Conservation (phyloP, 2,113 vertebrate species). For the Zeus faber region DNA sequence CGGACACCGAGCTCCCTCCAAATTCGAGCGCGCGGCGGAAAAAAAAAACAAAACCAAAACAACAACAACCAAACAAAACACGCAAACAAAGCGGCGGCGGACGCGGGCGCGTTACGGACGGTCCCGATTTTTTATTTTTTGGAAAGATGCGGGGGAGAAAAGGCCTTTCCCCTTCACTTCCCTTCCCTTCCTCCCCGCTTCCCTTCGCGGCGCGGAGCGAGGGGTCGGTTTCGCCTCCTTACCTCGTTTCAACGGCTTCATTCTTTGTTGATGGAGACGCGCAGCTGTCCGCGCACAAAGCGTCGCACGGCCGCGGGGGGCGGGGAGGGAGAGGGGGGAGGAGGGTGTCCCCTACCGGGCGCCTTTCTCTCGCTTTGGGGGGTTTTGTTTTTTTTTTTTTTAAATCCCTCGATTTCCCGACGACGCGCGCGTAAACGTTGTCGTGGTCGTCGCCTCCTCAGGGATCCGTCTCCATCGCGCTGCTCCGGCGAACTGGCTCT, state of each 20-base stretch:
- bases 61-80: no score
- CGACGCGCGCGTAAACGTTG: conserved; percentile 10
- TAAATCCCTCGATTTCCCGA: conserved; percentile 33
- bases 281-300: conserved; percentile 69
- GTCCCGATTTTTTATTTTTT: no score
- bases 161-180: no score
- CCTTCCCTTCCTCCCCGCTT: no score
- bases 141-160: no score
- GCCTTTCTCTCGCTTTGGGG: no score
- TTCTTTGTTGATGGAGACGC: conserved; percentile 74
- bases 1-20: conserved; percentile 76
- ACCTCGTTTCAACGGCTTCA: conserved; percentile 80
- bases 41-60: conserved; percentile 71
- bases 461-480: conserved; percentile 27
- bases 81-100: no score
- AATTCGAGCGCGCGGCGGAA: no score
- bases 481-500: conserved; percentile 17
- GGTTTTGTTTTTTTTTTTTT: conserved; percentile 39
- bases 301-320: conserved; percentile 59
- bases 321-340: conserved; percentile 51
- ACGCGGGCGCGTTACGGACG: no score
- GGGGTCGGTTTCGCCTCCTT: conserved; percentile 19
- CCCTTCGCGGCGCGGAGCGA: no score
- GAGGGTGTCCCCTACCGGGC: no score
- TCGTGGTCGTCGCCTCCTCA: neutral